Conservation (phyloP, 2,797 vertebrate species). For the Moxostoma hubbsi region DNA sequence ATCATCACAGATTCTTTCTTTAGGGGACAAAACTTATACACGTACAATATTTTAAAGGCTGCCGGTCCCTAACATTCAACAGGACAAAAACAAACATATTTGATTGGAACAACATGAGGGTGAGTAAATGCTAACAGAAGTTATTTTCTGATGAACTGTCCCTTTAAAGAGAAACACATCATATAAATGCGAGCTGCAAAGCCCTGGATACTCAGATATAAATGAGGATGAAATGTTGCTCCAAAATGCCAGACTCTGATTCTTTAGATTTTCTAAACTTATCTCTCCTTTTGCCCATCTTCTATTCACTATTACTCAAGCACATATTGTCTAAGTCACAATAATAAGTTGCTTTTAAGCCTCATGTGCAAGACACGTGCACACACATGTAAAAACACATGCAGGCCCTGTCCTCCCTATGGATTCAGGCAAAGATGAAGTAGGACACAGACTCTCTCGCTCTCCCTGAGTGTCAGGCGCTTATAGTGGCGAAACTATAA, state of each 20-base stretch:
- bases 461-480: constrained; percentile 66
- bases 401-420: constrained; percentile 60
- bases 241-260: no score
- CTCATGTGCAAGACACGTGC: constrained; percentile 21
- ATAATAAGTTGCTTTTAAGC: not conserved
- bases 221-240: not conserved
- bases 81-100: no score
- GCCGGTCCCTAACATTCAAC: no score
- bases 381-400: constrained; percentile 22
- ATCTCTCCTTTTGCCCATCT: not conserved
- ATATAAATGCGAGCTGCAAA: not conserved
- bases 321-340: not conserved
- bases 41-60: not conserved
- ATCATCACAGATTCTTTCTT: not conserved
- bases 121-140: no score
- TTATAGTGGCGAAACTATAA: constrained; percentile 77
- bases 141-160: no score
- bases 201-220: not conserved
- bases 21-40: not conserved
- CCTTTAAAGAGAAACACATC: not conserved
- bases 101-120: no score
- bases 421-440: constrained; percentile 66
- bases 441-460: constrained; percentile 74
- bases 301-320: not conserved
- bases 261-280: no score